These are phyloP conservation scores for Homarus gammarus DNA, from an alignment of 2,888 invertebrate genomes.

Conservation along the genomic window DNA sequence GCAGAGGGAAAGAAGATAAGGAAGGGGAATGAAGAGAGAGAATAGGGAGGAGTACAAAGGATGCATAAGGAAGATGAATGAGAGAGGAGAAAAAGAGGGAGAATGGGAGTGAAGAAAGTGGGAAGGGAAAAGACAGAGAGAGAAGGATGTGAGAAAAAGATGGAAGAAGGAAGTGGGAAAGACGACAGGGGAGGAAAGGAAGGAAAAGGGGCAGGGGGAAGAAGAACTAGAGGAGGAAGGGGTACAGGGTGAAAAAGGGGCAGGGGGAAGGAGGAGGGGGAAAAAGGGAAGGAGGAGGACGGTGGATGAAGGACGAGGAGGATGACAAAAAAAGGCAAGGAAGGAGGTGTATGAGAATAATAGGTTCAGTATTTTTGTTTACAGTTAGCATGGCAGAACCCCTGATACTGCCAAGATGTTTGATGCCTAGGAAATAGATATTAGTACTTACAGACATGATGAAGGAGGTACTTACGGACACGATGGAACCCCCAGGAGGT, in stretches of 20 bases:
- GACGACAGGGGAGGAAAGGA: not conserved
- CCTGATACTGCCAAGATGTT: no score
- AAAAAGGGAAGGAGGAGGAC: not conserved
- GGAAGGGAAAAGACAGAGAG: not conserved
- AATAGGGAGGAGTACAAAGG: no score
- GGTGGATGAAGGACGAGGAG: not conserved
- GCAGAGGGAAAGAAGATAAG: no score
- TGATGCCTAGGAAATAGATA: no score
- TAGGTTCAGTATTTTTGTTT: no score
- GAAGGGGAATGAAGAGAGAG: no score
- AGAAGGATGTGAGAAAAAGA: not conserved
- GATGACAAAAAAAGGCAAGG: not conserved
- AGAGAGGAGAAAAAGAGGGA: not conserved
- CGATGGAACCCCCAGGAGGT: no score
- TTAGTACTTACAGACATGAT: no score
- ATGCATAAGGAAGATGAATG: no score
- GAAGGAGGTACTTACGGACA: no score
- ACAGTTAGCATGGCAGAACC: no score
- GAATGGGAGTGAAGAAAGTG: not conserved
- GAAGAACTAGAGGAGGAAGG: not conserved
- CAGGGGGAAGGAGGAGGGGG: not conserved
- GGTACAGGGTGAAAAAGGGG: not conserved
- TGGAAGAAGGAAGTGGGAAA: not conserved
- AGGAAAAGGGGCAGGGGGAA: not conserved
- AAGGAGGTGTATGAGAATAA: not conserved